These are phyloP conservation scores for Lordiphosa collinella DNA, from an alignment of 1,140 invertebrate species.

Conservation along the genomic window DNA sequence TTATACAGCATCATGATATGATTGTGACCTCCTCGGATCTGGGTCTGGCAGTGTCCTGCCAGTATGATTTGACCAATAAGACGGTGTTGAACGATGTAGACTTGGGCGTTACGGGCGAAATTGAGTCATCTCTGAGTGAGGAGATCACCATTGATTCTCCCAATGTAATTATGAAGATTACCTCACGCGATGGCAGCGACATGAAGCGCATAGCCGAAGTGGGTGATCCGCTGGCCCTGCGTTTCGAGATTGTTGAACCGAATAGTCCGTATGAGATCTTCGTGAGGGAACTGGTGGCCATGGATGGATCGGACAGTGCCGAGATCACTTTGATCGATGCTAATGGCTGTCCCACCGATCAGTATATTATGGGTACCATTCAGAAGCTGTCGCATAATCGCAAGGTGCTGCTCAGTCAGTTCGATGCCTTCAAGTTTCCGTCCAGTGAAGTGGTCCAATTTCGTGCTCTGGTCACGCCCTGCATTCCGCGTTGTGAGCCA, in stretches of 20 bases:
- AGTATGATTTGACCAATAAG: constrained; percentile 95
- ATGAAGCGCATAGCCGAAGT: constrained; percentile 91
- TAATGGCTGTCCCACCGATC: constrained; percentile 94
- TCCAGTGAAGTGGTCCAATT: constrained; percentile 96
- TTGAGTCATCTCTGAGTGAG: constrained; percentile 88
- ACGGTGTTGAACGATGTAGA: constrained; percentile 95
- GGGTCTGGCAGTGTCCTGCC: constrained; percentile 94
- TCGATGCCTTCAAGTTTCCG: constrained; percentile 98
- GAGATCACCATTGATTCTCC: constrained; percentile 94
- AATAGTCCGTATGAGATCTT: constrained; percentile 97
- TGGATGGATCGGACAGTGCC: constrained; percentile 94
- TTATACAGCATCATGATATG: constrained; percentile 96
- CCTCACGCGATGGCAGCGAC: constrained; percentile 87
- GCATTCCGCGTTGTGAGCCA: constrained; percentile 94
- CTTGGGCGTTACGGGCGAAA: constrained; percentile 92
- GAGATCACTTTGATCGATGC: constrained; percentile 95
- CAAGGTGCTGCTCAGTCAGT: constrained; percentile 90
- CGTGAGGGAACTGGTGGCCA: constrained; percentile 94
- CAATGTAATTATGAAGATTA: constrained; percentile 96
- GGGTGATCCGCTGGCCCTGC: constrained; percentile 92
- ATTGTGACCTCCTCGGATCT: constrained; percentile 96
- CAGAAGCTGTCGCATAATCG: constrained; percentile 88
- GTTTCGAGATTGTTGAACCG: constrained; percentile 94
- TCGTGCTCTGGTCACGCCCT: constrained; percentile 94
- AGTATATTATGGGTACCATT: constrained; percentile 94